These are phyloP conservation scores for Caenorhabditis sp. DNA, from an alignment of 2,888 invertebrate genomes.

Conservation along the genomic window DNA sequence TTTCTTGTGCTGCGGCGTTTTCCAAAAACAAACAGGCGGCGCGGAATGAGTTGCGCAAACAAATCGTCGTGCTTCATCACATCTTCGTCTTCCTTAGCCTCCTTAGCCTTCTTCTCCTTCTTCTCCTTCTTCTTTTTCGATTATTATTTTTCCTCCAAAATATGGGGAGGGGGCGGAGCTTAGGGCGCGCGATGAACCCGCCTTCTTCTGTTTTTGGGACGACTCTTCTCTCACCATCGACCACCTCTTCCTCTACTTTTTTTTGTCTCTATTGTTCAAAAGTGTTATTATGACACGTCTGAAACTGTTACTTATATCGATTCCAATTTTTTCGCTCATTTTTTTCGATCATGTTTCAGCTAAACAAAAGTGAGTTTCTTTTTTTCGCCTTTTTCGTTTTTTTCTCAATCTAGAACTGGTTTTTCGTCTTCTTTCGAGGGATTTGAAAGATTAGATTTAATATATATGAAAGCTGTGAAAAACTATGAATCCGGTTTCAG, in stretches of 20 bases:
- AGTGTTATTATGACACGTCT: neutral
- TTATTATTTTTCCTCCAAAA: neutral
- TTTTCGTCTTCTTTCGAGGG: neutral
- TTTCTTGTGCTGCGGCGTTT: neutral
- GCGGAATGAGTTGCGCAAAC: conserved; percentile 1
- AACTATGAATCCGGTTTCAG: conserved; percentile 17
- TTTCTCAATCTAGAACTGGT: neutral
- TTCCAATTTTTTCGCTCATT: neutral
- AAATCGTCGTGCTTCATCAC: neutral
- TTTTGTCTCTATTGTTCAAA: neutral
- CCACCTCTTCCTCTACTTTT: neutral
- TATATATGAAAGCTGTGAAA: neutral
- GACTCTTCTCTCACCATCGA: neutral
- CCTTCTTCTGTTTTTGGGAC: too few relatives aligned
- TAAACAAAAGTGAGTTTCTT: neutral
- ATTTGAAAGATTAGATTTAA: neutral
- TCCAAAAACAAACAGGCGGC: conserved; percentile 12
- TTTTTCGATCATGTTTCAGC: neutral
- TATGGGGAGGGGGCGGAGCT: neutral
- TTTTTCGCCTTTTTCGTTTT: too few relatives aligned
- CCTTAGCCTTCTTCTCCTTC: neutral
- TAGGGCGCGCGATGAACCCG: too few relatives aligned
- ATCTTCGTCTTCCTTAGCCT: neutral
- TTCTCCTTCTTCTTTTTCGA: neutral
- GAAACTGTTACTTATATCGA: neutral